phyloP scores from a whole-genome alignment of 2,113 vertebrate species.

The Fulica atra region DNA sequence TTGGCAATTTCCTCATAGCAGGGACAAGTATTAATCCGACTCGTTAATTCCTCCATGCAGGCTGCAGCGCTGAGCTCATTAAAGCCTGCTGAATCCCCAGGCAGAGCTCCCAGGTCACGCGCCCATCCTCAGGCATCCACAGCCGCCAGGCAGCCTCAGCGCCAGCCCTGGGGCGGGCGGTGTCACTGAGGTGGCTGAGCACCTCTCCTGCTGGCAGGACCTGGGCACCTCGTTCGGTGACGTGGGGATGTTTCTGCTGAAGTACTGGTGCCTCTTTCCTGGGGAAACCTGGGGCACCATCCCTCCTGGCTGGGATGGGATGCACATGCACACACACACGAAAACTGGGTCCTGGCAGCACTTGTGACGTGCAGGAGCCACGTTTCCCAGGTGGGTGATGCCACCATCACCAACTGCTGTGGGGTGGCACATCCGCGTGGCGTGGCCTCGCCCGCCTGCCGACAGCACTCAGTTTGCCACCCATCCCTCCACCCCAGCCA shows the following conservation, averaged over 20 bases:
- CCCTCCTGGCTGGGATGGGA: not conserved
- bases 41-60: not conserved
- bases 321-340: not conserved
- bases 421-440: not conserved
- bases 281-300: not conserved
- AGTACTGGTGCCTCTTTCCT: not conserved
- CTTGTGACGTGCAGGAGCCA: fast-evolving
- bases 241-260: not conserved
- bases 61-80: not conserved
- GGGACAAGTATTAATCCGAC: not conserved
- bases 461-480: too few relatives aligned
- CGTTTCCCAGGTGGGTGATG: not conserved
- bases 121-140: not conserved
- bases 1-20: not conserved
- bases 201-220: not conserved
- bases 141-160: fast-evolving
- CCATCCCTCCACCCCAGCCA: not conserved
- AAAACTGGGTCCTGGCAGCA: not conserved
- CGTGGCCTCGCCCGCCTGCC: fast-evolving
- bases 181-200: fast-evolving
- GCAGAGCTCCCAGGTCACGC: not conserved
- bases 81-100: not conserved
- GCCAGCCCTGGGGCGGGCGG: not conserved
- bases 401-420: not conserved
- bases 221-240: not conserved